Evolutionary conservation across 92 coral and sea anemone genomes (phyloP), one percentile per base, ranked within the genome.

Genomic region (Porites evermanni): DNA sequence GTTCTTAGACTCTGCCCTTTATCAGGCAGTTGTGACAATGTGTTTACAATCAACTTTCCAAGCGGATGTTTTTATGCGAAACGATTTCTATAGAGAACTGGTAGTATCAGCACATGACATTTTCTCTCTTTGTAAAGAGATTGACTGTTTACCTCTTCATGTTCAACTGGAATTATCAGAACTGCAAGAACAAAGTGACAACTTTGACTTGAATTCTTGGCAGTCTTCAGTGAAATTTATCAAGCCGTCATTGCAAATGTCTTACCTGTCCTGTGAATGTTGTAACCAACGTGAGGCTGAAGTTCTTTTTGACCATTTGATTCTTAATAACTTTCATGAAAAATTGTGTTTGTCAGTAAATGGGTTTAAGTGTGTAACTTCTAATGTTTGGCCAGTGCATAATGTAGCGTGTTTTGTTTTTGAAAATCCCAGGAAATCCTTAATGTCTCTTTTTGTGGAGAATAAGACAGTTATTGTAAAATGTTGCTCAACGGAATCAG

Each of bases 41-140:
- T 60, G 59, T 60, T 19, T 82, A 70, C 86, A 82, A 20, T 64
- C 79, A n/a, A 72, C 59, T 23, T 71, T 82, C 24, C 3, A 68
- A 61, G 72, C 71, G 11, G 16, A 0, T 7, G 71, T 7, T 13
- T 6, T 2, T 18, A 71, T 18, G 21, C 52, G 6, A 9, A 13
- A n/a, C 14, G 78, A 71, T 44, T 72, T 82, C 9, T 63, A 60
- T 18, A 12, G 71, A 60, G 70, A 82, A 12, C 71, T 82, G 58
- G 18, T 63, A 6, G 12, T 71, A 24, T 58, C 77, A 32, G 2
- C 16, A 6, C 13, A 16, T 16, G 51, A 26, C 23, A 66, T 26
- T 2, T 38, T 10, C n/a, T 53, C 86, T 0, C 70, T 72, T 1
- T 72, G 71, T 13, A 1, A 1, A 18, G 71, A 58, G 19, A 44